Conservation (phyloP, 2,797 vertebrate genomes). For the Bufotes viridis region DNA sequence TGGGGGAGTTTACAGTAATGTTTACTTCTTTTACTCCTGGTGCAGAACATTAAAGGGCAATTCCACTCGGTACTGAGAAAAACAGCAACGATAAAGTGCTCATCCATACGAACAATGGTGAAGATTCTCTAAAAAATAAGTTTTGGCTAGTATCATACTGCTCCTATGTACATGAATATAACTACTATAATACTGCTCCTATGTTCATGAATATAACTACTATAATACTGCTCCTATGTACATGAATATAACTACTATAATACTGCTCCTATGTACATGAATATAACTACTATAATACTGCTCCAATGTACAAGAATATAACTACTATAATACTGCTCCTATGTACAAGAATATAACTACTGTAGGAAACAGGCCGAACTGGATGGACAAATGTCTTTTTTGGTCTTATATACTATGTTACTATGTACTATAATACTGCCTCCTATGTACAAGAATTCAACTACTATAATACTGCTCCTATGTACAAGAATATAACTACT, state of each 20-base stretch:
- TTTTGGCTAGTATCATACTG: background rate
- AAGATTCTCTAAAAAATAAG: no score
- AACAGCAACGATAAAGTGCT: background rate
- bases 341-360: no score
- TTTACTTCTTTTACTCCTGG: background rate
- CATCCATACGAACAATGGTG: no score
- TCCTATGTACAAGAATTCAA: no score
- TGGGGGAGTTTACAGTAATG: background rate
- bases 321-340: no score
- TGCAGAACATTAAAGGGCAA: background rate
- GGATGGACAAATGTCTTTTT: no score
- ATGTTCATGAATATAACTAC: background rate
- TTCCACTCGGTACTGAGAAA: background rate
- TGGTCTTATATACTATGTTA: no score
- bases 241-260: conserved; percentile 18
- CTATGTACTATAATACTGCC: no score
- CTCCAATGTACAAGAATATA: background rate
- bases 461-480: no score
- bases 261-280: conserved; percentile 4
- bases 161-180: conserved; percentile 6
- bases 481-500: no score
- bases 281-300: conserved; percentile 7
- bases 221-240: background rate
- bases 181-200: conserved; percentile 9
- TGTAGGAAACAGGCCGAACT: no score